Evolutionary conservation across 2,113 vertebrate genomes (phyloP), one percentile per base, ranked within the genome.

Genomic region (Hucho hucho): DNA sequence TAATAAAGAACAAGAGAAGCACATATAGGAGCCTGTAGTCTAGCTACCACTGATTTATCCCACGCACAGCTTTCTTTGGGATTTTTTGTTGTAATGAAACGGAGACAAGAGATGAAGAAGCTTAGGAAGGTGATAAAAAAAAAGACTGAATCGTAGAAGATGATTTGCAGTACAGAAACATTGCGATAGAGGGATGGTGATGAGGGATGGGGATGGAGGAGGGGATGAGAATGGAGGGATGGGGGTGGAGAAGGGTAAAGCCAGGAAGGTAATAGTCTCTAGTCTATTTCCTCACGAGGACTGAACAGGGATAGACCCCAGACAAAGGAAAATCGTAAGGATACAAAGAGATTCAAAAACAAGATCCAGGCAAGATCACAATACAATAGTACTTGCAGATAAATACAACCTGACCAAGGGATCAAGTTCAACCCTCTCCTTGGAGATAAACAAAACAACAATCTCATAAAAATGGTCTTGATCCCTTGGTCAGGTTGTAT

Each of bases 1-100:
- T 95, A 96, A 96, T 96, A 97, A 95, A 95, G 94, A 94, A 95
- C 90, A 93, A 93, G 93, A 89, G 93, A 94, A 93, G 89, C 94
- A 91, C 43, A 24, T 20, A 69, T 32, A 63, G 12, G 16, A 63
- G 49, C 12, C 49, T 43, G 4, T 53, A 53, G 49, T 18, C 65
- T 28, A 2, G 13, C 64, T 29, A 93, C 89, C 93, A 92, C 94
- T 93, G 90, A 94, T 93, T 93, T 94, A 94, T 95, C 94, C 94
- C 90, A 91, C 94, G 90, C 92, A 89, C 90, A 92, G 93, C 91
- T 93, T 94, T 95, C 95, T 92, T 79, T 93, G 94, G 95, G 94
- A 94, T 93, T 92, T 87, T 93, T 78, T 43, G 37, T 43, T 92
- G 76, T 94, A 95, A 96, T 95, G 93, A 96, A 95, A 95, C 90